Percentiles rank a stretch among this genome's conserved stretches.
Conservation (phyloP, 1,140 invertebrate species). For the Aphaenogaster rudis region DNA sequence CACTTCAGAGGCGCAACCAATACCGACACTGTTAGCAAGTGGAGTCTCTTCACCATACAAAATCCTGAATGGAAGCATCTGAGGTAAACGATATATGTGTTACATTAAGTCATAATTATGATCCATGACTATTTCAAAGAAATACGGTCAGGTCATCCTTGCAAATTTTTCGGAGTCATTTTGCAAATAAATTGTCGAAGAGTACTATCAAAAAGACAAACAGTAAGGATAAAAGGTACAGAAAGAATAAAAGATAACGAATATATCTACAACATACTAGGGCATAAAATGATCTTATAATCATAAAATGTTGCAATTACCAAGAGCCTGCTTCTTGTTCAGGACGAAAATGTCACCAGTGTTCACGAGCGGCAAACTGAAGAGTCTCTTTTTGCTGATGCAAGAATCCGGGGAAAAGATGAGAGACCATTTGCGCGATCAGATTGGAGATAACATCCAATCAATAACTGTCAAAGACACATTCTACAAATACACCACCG, state of each 20-base stretch:
- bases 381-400: slow-evolving; percentile 85
- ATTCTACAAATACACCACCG: slow-evolving; percentile 84
- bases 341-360: slow-evolving; percentile 84
- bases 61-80: slow-evolving; percentile 85
- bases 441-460: slow-evolving; percentile 35
- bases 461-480: slow-evolving; percentile 77
- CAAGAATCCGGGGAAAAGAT: slow-evolving; percentile 76
- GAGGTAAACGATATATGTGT: not conserved
- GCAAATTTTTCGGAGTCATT: too few species aligned
- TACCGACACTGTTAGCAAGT: slow-evolving; percentile 78
- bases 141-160: not conserved
- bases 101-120: too few species aligned
- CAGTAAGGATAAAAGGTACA: too few species aligned
- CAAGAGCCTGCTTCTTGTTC: not conserved
- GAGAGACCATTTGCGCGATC: slow-evolving; percentile 66
- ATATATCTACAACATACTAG: too few species aligned
- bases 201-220: too few species aligned
- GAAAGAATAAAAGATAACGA: too few species aligned
- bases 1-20: slow-evolving; percentile 78
- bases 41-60: slow-evolving; percentile 80
- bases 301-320: not conserved
- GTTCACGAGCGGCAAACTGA: slow-evolving; percentile 87
- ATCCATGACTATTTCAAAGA: too few species aligned
- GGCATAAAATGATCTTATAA: too few species aligned
- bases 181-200: too few species aligned